These are phyloP conservation scores for Hydriomena furcata DNA, from an alignment of 2,888 invertebrate species.

Conservation along the genomic window DNA sequence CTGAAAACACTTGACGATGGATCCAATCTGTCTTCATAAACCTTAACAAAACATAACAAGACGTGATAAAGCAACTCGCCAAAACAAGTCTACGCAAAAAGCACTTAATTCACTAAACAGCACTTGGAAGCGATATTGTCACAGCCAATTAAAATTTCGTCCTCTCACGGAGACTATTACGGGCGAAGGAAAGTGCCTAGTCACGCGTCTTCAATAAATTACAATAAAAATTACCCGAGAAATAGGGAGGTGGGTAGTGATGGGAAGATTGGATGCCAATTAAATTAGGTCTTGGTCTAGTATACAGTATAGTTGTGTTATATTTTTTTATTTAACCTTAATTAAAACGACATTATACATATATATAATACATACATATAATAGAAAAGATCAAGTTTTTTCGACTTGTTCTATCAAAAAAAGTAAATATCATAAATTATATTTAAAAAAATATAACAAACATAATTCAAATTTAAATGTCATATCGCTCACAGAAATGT, in stretches of 20 bases:
- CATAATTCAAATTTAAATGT: too few relatives aligned
- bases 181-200: conserved; percentile 61
- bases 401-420: too few relatives aligned
- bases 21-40: conserved; percentile 5
- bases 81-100: conserved; percentile 24
- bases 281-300: conserved; percentile 20
- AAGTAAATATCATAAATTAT: too few relatives aligned
- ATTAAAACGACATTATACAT: too few relatives aligned
- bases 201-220: conserved; percentile 78
- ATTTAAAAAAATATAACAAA: too few relatives aligned
- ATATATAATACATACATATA: too few relatives aligned
- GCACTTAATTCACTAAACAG: conserved; percentile 37
- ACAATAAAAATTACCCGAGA: conserved; percentile 71
- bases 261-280: conserved; percentile 17
- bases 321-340: too few relatives aligned
- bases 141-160: conserved; percentile 55
- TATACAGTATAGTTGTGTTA: too few relatives aligned
- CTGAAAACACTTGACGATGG: not conserved
- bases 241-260: conserved; percentile 48
- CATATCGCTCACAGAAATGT: too few relatives aligned
- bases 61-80: conserved; percentile 18
- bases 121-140: conserved; percentile 36
- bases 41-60: conserved; percentile 5
- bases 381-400: too few relatives aligned
- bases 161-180: conserved; percentile 53